A percentile compares a stretch with the other conserved stretches of the same genome.
These are phyloP conservation scores for Hecatera dysodea DNA, from an alignment of 2,888 invertebrate species.

Conservation along the genomic window DNA sequence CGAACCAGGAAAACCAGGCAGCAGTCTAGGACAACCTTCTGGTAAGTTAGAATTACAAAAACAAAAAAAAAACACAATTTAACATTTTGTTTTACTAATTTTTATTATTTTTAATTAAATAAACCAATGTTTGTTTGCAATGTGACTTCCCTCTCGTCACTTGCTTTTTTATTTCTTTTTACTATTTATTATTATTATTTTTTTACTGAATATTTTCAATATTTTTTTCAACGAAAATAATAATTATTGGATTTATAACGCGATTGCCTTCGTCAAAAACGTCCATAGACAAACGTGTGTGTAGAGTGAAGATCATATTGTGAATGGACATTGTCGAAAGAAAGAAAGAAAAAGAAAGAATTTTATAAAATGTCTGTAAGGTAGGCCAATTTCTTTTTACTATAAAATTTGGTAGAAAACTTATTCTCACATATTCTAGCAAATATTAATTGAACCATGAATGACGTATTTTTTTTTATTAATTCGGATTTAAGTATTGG, in stretches of 20 bases:
- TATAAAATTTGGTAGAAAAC: slow-evolving; percentile 64
- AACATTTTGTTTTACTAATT: slow-evolving; percentile 63
- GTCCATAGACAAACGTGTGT: slow-evolving; percentile 69
- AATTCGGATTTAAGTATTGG: slow-evolving; percentile 67
- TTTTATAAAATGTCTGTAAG: slow-evolving; percentile 89
- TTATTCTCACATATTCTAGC: slow-evolving; percentile 43
- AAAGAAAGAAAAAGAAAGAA: slow-evolving; percentile 66
- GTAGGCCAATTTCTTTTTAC: slow-evolving; percentile 86
- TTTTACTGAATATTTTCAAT: slow-evolving; percentile 23
- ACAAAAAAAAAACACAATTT: slow-evolving; percentile 6
- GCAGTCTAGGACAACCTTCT: slow-evolving; percentile 85
- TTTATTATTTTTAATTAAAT: slow-evolving; percentile 64
- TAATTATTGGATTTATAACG: slow-evolving; percentile 48
- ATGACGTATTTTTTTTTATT: slow-evolving; percentile 74
- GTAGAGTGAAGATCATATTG: slow-evolving; percentile 84
- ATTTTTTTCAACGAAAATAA: slow-evolving; percentile 32
- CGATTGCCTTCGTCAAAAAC: slow-evolving; percentile 56
- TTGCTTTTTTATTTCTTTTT: slow-evolving; percentile 75
- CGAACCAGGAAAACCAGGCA: slow-evolving; percentile 86
- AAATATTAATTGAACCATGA: slow-evolving; percentile 84
- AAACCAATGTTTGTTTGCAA: slow-evolving; percentile 88
- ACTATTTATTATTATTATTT: slow-evolving; percentile 55
- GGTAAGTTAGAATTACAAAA: slow-evolving; percentile 77
- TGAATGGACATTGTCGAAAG: slow-evolving; percentile 86
- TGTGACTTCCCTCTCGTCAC: slow-evolving; percentile 87